A percentile compares a stretch with the other conserved stretches of the same genome.
Conservation (phyloP, 2,113 vertebrate genomes). For the Cinclus cinclus region DNA sequence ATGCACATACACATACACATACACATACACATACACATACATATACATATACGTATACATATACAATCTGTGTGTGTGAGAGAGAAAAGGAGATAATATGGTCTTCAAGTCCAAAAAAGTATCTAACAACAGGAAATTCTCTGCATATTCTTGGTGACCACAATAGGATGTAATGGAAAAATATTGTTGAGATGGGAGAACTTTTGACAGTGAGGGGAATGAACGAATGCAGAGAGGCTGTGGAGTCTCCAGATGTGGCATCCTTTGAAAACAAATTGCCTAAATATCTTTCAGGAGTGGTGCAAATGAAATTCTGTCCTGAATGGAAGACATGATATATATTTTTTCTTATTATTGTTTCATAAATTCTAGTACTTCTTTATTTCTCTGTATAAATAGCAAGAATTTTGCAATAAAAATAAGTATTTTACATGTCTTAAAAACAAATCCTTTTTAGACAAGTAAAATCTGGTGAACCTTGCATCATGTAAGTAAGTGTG, state of each 20-base stretch:
- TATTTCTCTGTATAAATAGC: not conserved
- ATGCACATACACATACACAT: rapidly evolving
- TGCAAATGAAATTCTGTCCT: not conserved
- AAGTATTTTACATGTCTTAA: not conserved
- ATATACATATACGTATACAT: rapidly evolving
- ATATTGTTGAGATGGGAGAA: not conserved
- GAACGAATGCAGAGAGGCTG: not conserved
- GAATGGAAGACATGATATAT: too few relatives aligned
- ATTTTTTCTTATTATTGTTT: not conserved
- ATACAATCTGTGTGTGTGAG: not conserved
- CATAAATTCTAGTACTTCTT: not conserved
- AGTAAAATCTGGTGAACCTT: not conserved
- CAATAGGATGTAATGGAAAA: not conserved
- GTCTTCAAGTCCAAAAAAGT: not conserved
- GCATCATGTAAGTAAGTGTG: not conserved
- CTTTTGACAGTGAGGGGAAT: not conserved
- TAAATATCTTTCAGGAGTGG: not conserved
- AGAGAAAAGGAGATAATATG: not conserved
- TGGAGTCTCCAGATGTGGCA: rapidly evolving
- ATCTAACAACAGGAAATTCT: not conserved
- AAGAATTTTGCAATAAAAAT: too few relatives aligned
- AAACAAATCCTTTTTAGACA: not conserved
- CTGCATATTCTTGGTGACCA: not conserved
- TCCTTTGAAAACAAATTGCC: not conserved
- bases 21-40: rapidly evolving